Base-by-base conservation (phyloP, 2,113 vertebrate genomes). In the Seriola rivoliana region DNA sequence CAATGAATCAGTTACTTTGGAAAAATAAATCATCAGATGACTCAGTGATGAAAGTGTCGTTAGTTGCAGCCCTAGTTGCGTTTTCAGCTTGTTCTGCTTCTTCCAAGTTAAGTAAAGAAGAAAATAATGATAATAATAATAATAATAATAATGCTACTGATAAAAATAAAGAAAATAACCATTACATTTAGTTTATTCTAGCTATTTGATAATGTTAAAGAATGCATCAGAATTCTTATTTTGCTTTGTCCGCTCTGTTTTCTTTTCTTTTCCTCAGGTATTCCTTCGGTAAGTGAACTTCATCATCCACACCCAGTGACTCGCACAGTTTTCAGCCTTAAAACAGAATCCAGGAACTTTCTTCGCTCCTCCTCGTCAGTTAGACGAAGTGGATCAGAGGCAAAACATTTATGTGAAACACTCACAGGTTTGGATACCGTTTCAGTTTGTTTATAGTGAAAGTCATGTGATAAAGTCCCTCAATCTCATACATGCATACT, bases 201-300 rank as follows among this genome's bases (percentile, higher is more conserved):
- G 17, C 48, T 52, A 1, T 52, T 52, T 52, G 19, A 52, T 52
- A 21, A 48, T 57, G 3, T 50, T 5, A n/a, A 21, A 13, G 3
- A 46, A 3, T 23, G 16, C 19, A 44, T 58, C 10, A 10, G 6
- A 10, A 19, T 54, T 44, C 32, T 23, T 1, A 67, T 12, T 25
- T n/a, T 21, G 5, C 1, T 5, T 19, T n/a, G n/a, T 54, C 21
- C 8, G 64, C 19, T 78, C 5, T 80, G 3, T 40, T 52, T 60
- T 12, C 57, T 54, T 64, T 34, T 68, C 13, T 75, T 63, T 67
- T 52, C 85, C 59, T 88, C 46, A 96, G 95, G 95, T 96, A 95
- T 71, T 96, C 93, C 11, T 96, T 96, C 57, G 95, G 95, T 95
- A 90, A 95, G 94, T 95, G 71, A 83, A 63, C 76, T 2, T 67